Base-by-base conservation (phyloP, 2,113 vertebrate genomes). In the Salvelinus fontinalis region DNA sequence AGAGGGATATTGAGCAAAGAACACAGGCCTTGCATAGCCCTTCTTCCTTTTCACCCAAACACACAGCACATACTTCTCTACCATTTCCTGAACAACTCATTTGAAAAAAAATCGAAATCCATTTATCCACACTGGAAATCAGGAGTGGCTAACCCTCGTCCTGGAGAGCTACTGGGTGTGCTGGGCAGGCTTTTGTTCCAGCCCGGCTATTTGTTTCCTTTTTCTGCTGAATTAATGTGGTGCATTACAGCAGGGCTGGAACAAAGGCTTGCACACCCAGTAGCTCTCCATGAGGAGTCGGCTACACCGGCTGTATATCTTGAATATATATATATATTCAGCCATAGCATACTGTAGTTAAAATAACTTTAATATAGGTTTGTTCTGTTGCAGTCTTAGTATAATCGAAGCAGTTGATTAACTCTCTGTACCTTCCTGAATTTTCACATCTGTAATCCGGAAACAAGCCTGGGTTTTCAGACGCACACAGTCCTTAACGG, bases 111-210 rank as follows among this genome's bases (percentile, higher is more conserved):
- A n/a, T 44, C 67, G 3, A 44, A 49, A 12, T 44, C 68, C 20
- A 44, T 57, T 6, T 84, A 34, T 77, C 66, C 84, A 87, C 75
- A 84, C 79, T 80, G 75, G 9, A 71, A 24, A 65, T 68, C 1
- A 3, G 51, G 51, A 54, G 51, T 54, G 16, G 51, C 51, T 54
- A 5, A 18, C 51, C 16, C 16, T 54, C 16, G 0, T 16, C 51
- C 51, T 18, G 16, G 14, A 54, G 16, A 18, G 51, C 16, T 54
- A 54, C 51, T 54, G 16, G 51, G 4, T 54, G 51, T 18, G 5
- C 51, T 16, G 12, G 13, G 51, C 51, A 54, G 51, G 51, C 16
- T 54, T 16, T 54, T 54, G 51, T 54, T 54, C 51, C 51, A 54
- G 51, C 51, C 51, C 12, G 18, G 3, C 5, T 16, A 4, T 16